Evolutionary conservation across 2,888 invertebrate species (phyloP).

Genomic region (Eucera pruinosa): DNA sequence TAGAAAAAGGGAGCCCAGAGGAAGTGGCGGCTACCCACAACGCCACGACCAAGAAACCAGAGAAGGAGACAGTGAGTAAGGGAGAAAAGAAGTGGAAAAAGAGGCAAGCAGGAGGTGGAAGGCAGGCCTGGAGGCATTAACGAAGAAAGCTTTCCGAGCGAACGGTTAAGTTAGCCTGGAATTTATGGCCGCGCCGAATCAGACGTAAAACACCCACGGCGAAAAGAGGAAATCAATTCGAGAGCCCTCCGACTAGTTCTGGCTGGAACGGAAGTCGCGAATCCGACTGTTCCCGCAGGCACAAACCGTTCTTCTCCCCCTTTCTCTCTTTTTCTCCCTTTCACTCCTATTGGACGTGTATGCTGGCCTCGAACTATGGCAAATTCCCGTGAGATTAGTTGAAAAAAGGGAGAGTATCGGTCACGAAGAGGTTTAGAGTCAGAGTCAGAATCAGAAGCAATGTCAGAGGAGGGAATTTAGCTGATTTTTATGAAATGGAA

Average conservation of each 20-base stretch:
- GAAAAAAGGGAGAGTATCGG: slow-evolving; percentile 3
- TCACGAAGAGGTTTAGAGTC: slow-evolving; percentile 1
- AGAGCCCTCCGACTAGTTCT: slow-evolving; percentile 50
- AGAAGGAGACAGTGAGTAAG: neutral
- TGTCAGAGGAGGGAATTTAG: neutral
- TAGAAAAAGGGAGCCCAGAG: slow-evolving; percentile 34
- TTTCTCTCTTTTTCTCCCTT: neutral
- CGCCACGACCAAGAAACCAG: neutral
- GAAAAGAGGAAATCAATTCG: slow-evolving; percentile 71
- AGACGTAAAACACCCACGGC: slow-evolving; percentile 71
- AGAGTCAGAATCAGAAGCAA: neutral
- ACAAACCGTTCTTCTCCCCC: slow-evolving; percentile 4
- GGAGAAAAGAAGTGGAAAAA: slow-evolving; percentile 18
- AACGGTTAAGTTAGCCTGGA: slow-evolving; percentile 68
- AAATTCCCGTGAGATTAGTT: slow-evolving; percentile 19
- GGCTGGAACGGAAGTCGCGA: slow-evolving; percentile 64
- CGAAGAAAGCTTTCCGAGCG: slow-evolving; percentile 73
- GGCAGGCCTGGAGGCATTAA: slow-evolving; percentile 62
- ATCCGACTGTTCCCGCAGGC: slow-evolving; percentile 52
- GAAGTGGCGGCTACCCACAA: slow-evolving; percentile 27
- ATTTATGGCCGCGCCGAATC: slow-evolving; percentile 71
- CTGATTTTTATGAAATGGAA: neutral
- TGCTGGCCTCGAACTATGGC: neutral
- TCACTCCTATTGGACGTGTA: neutral
- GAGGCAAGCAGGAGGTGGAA: slow-evolving; percentile 3